These are phyloP conservation scores for Stichodactyla helianthus DNA, from an alignment of 64 coral and sea anemone genomes.

Conservation along the genomic window DNA sequence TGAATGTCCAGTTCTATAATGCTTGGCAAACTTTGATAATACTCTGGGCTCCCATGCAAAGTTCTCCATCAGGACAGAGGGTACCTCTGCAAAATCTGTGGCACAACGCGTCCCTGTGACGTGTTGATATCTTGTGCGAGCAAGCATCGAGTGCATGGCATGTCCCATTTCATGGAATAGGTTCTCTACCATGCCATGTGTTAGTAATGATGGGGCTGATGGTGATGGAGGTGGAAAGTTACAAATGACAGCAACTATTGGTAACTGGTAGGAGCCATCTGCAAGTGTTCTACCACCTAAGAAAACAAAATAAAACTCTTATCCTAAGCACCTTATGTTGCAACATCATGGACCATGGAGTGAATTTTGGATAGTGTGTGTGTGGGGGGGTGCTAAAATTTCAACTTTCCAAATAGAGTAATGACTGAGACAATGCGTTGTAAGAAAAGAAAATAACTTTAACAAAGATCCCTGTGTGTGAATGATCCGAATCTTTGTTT, in stretches of 20 bases:
- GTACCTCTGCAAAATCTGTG: slow-evolving; percentile 97
- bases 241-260: slow-evolving; percentile 84
- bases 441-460: too few relatives aligned
- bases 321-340: too few relatives aligned
- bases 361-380: too few relatives aligned
- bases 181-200: slow-evolving; percentile 90
- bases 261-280: slow-evolving; percentile 91
- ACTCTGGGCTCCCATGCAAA: slow-evolving; percentile 91
- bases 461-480: too few relatives aligned
- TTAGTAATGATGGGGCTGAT: slow-evolving; percentile 59
- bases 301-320: background rate
- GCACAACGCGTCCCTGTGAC: slow-evolving; percentile 88
- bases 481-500: too few relatives aligned
- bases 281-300: slow-evolving; percentile 71
- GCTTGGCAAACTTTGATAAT: slow-evolving; percentile 60
- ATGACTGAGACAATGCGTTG: too few relatives aligned
- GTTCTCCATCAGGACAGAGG: slow-evolving; percentile 94
- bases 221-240: slow-evolving; percentile 77
- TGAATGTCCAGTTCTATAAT: slow-evolving; percentile 81
- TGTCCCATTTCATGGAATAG: slow-evolving; percentile 98
- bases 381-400: too few relatives aligned
- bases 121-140: slow-evolving; percentile 91
- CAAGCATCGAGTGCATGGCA: slow-evolving; percentile 99
- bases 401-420: too few relatives aligned
- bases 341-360: too few relatives aligned